Evolutionary conservation across 2,888 invertebrate species (phyloP).

Genomic region (Adelphocoris suturalis): DNA sequence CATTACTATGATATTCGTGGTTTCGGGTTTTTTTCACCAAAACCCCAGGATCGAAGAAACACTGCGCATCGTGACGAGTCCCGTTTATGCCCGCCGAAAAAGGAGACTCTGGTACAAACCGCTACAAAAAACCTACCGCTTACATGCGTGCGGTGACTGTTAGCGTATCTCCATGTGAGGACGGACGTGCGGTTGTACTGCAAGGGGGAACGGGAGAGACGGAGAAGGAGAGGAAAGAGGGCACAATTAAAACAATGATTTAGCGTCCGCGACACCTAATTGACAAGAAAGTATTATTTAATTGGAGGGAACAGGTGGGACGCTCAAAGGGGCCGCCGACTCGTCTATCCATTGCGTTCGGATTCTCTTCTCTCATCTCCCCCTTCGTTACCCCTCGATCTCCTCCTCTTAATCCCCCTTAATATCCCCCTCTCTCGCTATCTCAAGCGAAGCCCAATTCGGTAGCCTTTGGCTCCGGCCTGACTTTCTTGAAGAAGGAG

Average conservation of each 20-base stretch:
- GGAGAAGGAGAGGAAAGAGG: background rate
- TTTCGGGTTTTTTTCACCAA: too few relatives aligned
- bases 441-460: background rate
- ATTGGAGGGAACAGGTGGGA: slow-evolving; percentile 69
- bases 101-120: too few relatives aligned
- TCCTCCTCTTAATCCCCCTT: background rate
- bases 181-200: too few relatives aligned
- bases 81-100: too few relatives aligned
- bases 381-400: background rate
- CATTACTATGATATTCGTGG: too few relatives aligned
- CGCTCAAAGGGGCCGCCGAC: slow-evolving; percentile 65
- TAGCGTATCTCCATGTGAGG: too few relatives aligned
- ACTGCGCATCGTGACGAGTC: too few relatives aligned
- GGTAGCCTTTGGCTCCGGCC: background rate
- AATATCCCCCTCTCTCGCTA: background rate
- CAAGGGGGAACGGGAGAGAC: too few relatives aligned
- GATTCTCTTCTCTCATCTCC: background rate
- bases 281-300: slow-evolving; percentile 73
- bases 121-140: too few relatives aligned
- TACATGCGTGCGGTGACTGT: too few relatives aligned
- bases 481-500: background rate
- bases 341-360: slow-evolving; percentile 46
- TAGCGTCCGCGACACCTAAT: slow-evolving; percentile 71
- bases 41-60: too few relatives aligned
- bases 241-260: slow-evolving; percentile 69